A percentile compares a stretch with the other conserved stretches of the same genome.
Evolutionary conservation across 1,140 invertebrate genomes (phyloP).

Genomic region (Glossosoma conforme): DNA sequence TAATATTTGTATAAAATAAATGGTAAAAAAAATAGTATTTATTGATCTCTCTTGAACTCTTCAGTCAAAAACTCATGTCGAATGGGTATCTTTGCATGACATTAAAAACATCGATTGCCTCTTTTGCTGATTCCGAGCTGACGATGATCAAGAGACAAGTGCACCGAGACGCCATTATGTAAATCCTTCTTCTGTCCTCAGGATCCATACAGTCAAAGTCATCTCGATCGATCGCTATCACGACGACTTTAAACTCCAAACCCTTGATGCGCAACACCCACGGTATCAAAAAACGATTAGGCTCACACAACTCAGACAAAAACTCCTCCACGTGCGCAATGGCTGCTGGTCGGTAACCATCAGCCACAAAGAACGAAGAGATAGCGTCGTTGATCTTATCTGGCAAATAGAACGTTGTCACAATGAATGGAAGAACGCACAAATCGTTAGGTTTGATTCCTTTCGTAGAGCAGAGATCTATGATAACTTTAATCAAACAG

Average conservation of each 20-base stretch:
- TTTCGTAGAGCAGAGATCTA: slow-evolving; percentile 38
- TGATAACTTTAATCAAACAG: slow-evolving; percentile 33
- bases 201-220: slow-evolving; percentile 37
- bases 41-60: background rate
- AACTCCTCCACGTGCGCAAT: slow-evolving; percentile 37
- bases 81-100: slow-evolving; percentile 32
- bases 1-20: no score
- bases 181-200: slow-evolving; percentile 37
- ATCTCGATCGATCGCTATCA: slow-evolving; percentile 37
- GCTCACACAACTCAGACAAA: slow-evolving; percentile 29
- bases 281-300: slow-evolving; percentile 36
- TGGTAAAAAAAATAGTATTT: no score
- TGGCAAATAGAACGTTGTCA: slow-evolving; percentile 29
- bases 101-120: slow-evolving; percentile 30
- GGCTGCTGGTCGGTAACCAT: slow-evolving; percentile 35
- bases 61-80: slow-evolving; percentile 10
- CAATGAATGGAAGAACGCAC: slow-evolving; percentile 39
- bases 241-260: slow-evolving; percentile 40
- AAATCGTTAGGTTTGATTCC: slow-evolving; percentile 39
- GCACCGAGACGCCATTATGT: slow-evolving; percentile 40
- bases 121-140: slow-evolving; percentile 30
- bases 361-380: slow-evolving; percentile 35
- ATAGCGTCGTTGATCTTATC: slow-evolving; percentile 36
- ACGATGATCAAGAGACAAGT: slow-evolving; percentile 38
- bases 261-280: slow-evolving; percentile 40